These are phyloP conservation scores for Paralvinella palmiformis DNA, from an alignment of 1,140 invertebrate species.

Conservation along the genomic window DNA sequence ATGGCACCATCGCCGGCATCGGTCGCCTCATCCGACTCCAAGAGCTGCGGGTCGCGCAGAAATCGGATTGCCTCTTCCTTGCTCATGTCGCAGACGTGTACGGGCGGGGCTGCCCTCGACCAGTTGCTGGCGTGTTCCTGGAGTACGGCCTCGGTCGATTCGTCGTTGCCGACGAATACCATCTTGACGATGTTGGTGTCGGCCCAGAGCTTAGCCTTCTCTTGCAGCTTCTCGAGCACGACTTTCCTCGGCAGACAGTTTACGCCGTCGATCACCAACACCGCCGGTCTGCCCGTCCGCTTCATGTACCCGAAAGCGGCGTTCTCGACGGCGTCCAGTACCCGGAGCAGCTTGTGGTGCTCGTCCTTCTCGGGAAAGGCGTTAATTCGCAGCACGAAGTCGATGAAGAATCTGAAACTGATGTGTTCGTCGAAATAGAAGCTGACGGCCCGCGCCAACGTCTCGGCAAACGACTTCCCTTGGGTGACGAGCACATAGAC, in stretches of 20 bases:
- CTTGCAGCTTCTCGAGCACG: slow-evolving; percentile 16
- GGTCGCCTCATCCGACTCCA: neutral
- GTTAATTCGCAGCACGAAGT: slow-evolving; percentile 14
- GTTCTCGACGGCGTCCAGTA: slow-evolving; percentile 20
- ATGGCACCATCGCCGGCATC: neutral
- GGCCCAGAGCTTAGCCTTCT: slow-evolving; percentile 21
- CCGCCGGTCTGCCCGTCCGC: slow-evolving; percentile 10
- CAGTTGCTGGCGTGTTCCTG: slow-evolving; percentile 15
- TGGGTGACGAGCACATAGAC: slow-evolving; percentile 14
- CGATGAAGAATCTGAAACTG: slow-evolving; percentile 18
- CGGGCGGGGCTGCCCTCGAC: slow-evolving; percentile 17
- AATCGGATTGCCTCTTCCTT: slow-evolving; percentile 16
- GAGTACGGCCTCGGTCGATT: neutral
- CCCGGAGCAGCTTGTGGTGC: slow-evolving; percentile 13
- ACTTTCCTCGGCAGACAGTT: slow-evolving; percentile 10
- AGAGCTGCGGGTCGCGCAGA: slow-evolving; percentile 1
- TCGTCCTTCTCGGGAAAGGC: slow-evolving; percentile 17
- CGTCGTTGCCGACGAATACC: slow-evolving; percentile 16
- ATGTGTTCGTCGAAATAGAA: slow-evolving; percentile 22
- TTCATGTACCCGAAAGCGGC: slow-evolving; percentile 13
- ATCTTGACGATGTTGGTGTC: slow-evolving; percentile 21
- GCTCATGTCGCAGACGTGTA: slow-evolving; percentile 12
- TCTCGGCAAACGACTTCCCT: slow-evolving; percentile 17
- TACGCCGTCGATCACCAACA: slow-evolving; percentile 19
- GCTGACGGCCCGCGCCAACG: slow-evolving; percentile 15